phyloP scores from a whole-genome alignment of 2,888 invertebrate genomes.

The Chrysomela aeneicollis region DNA sequence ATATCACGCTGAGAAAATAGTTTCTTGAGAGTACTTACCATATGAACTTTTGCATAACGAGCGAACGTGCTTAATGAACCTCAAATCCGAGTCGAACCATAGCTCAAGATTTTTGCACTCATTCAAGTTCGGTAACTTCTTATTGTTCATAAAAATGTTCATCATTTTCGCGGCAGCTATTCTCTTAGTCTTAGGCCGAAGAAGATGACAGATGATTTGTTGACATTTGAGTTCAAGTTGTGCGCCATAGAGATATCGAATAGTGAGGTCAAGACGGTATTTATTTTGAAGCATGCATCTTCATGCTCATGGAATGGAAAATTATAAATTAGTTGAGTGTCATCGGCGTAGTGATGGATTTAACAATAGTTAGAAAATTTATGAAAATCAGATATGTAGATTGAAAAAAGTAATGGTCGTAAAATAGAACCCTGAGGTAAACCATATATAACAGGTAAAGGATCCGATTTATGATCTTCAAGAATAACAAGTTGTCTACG shows the following conservation, averaged over 20 bases:
- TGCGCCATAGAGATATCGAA: neutral
- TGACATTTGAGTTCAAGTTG: neutral
- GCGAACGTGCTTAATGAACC: too few species aligned
- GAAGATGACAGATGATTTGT: neutral
- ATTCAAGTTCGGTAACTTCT: too few species aligned
- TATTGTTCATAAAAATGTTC: too few species aligned
- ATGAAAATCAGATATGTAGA: conserved; percentile 16
- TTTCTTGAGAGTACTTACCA: too few species aligned
- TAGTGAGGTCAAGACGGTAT: neutral
- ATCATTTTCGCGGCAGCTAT: too few species aligned
- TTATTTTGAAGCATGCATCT: neutral
- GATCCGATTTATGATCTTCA: neutral
- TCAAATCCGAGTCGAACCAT: too few species aligned
- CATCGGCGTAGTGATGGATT: conserved; percentile 15
- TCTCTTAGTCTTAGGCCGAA: too few species aligned
- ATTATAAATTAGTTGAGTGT: conserved; percentile 7
- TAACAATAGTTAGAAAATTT: neutral
- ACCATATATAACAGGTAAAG: conserved; percentile 2
- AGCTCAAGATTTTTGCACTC: too few species aligned
- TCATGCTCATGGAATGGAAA: neutral
- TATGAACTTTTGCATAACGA: too few species aligned
- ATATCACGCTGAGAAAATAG: too few species aligned
- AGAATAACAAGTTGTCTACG: conserved; percentile 1
- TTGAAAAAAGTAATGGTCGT: conserved; percentile 6
- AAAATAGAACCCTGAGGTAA: conserved; percentile 16